Percentiles rank a stretch among this genome's conserved stretches.
Evolutionary conservation across 2,797 vertebrate genomes (phyloP).

Genomic region (Anabacerthia variegaticeps): DNA sequence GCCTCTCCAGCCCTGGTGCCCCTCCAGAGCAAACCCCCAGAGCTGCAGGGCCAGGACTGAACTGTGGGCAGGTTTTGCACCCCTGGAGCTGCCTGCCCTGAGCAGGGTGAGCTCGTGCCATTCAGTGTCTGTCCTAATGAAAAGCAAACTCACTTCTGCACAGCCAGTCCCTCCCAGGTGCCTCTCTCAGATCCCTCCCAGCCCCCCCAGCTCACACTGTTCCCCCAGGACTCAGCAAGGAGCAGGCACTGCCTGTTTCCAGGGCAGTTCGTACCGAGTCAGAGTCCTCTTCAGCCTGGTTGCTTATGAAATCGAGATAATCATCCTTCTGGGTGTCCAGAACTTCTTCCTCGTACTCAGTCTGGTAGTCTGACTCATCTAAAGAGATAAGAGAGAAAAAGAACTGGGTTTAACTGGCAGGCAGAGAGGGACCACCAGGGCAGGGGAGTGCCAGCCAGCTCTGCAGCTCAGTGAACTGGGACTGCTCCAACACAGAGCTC

Average conservation of each 20-base stretch:
- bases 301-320: constrained; percentile 62
- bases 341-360: constrained; percentile 88
- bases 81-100: background rate
- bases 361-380: constrained; percentile 94
- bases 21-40: fast-evolving
- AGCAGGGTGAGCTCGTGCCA: fast-evolving
- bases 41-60: background rate
- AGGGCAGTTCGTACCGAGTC: constrained; percentile 76
- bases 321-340: constrained; percentile 68
- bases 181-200: background rate
- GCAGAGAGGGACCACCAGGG: background rate
- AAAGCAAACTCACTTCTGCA: background rate
- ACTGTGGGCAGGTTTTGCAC: background rate
- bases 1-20: background rate
- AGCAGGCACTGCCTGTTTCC: background rate
- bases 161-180: background rate
- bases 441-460: background rate
- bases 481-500: background rate
- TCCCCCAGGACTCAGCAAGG: fast-evolving
- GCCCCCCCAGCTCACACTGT: background rate
- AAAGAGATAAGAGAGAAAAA: background rate
- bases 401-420: background rate
- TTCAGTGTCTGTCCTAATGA: fast-evolving
- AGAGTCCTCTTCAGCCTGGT: constrained; percentile 67
- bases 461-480: background rate